Percentiles rank a stretch among this genome's conserved stretches.
These are phyloP conservation scores for Vireo griseus DNA, from an alignment of 2,797 vertebrate genomes.

Conservation along the genomic window DNA sequence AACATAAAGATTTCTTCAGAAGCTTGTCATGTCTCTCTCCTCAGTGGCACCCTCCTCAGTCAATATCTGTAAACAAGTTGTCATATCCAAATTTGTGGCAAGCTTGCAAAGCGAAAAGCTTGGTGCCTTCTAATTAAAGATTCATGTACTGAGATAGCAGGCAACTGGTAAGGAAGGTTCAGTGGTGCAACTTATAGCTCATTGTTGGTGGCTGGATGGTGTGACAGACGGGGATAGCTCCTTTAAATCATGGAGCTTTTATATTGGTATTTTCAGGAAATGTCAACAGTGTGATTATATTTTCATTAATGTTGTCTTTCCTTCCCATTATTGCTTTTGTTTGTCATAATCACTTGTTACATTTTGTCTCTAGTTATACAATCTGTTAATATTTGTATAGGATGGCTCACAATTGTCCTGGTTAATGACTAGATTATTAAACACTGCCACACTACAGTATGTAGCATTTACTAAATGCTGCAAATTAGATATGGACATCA, in stretches of 20 bases:
- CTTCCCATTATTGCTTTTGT: slow-evolving; percentile 14
- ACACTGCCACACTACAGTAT: neutral
- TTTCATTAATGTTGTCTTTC: slow-evolving; percentile 34
- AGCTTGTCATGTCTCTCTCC: neutral
- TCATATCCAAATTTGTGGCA: neutral
- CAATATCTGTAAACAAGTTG: neutral
- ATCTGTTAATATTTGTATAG: neutral
- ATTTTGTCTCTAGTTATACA: neutral
- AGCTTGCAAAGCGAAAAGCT: neutral
- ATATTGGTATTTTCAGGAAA: slow-evolving; percentile 9
- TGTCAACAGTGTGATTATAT: neutral
- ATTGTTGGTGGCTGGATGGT: neutral
- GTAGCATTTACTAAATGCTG: neutral
- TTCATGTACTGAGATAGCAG: neutral
- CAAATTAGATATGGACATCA: neutral
- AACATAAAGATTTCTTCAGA: neutral
- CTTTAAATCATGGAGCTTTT: slow-evolving; percentile 12
- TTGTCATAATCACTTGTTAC: neutral
- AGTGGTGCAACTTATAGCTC: neutral
- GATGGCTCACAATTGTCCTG: neutral
- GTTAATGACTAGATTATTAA: neutral
- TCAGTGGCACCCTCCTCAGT: neutral
- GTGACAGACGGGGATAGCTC: neutral
- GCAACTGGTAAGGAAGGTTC: neutral
- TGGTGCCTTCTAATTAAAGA: slow-evolving; percentile 6